Conservation (phyloP, 2,888 invertebrate species). For the Plagodis pulveraria region DNA sequence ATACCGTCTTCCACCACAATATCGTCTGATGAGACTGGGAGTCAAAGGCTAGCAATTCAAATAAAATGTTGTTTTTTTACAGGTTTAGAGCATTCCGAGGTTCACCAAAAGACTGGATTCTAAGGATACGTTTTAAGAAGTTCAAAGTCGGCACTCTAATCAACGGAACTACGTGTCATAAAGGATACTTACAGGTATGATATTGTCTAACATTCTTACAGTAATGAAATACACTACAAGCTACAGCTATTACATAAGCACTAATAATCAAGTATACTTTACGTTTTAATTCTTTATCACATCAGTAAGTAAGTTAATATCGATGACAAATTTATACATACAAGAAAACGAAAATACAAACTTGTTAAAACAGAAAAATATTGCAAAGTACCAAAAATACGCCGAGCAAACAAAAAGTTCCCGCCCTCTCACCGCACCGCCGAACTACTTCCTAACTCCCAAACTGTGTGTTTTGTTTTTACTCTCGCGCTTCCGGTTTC, state of each 20-base stretch:
- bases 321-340: no score
- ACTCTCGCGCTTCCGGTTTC: slow-evolving; percentile 20
- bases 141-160: slow-evolving; percentile 95
- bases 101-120: slow-evolving; percentile 95
- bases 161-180: slow-evolving; percentile 94
- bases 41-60: no score
- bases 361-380: no score
- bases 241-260: no score
- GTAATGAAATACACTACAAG: no score
- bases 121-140: slow-evolving; percentile 95
- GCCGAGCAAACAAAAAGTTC: slow-evolving; percentile 15
- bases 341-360: no score
- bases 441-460: slow-evolving; percentile 16
- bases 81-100: slow-evolving; percentile 95
- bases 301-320: no score
- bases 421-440: slow-evolving; percentile 4
- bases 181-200: slow-evolving; percentile 94
- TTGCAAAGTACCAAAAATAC: not conserved
- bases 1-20: no score
- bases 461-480: slow-evolving; percentile 27
- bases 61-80: slow-evolving; percentile 22
- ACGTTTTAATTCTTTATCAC: no score
- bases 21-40: no score
- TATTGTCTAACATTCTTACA: no score
- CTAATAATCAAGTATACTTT: no score